Percentiles rank a stretch among this genome's conserved stretches.
Evolutionary conservation across 2,888 invertebrate species (phyloP).

Genomic region (Muschampia plurimacula): DNA sequence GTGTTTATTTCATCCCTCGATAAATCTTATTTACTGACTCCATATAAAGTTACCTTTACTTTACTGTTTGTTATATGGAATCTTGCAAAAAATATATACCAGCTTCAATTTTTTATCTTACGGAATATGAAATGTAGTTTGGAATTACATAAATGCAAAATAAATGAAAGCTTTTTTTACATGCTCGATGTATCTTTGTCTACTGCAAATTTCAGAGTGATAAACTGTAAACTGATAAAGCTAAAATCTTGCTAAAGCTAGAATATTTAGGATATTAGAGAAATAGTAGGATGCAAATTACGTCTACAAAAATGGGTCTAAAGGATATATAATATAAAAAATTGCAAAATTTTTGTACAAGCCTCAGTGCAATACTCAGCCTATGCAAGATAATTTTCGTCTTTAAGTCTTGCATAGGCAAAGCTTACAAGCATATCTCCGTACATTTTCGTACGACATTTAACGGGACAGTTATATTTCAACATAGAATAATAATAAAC

Average conservation of each 20-base stretch:
- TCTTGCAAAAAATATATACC: slow-evolving; percentile 22
- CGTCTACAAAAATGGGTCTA: too few relatives aligned
- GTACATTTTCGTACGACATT: neutral
- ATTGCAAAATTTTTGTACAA: too few relatives aligned
- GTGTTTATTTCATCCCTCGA: slow-evolving; percentile 30
- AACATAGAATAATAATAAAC: slow-evolving; percentile 10
- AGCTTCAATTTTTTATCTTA: slow-evolving; percentile 18
- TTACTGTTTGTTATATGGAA: slow-evolving; percentile 27
- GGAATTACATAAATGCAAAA: slow-evolving; percentile 8
- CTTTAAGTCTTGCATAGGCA: neutral
- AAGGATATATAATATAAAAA: too few relatives aligned
- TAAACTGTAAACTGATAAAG: too few relatives aligned
- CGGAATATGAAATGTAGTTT: slow-evolving; percentile 11
- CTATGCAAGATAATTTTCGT: neutral
- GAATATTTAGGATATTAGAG: too few relatives aligned
- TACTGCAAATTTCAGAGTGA: too few relatives aligned
- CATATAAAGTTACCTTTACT: slow-evolving; percentile 25
- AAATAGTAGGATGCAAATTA: too few relatives aligned
- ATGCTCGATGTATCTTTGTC: neutral
- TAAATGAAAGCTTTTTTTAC: neutral
- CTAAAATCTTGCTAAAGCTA: too few relatives aligned
- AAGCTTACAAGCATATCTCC: neutral
- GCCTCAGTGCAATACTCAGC: too few relatives aligned
- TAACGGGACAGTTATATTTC: neutral
- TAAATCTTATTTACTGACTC: slow-evolving; percentile 37